phyloP scores from a whole-genome alignment of 2,888 invertebrate genomes.

The Rhagium mordax region DNA sequence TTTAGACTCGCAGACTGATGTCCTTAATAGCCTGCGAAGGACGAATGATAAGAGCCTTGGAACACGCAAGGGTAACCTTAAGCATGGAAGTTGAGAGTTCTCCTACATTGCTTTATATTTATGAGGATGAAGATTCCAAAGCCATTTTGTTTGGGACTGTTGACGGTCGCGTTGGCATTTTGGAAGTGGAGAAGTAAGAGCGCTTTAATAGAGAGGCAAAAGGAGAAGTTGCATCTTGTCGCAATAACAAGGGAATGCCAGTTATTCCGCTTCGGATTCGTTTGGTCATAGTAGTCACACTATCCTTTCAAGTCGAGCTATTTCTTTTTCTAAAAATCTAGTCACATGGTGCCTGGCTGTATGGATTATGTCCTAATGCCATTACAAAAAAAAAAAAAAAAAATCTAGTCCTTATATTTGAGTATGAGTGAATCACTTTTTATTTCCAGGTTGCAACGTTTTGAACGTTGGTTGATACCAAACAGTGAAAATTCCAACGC shows the following conservation, averaged over 20 bases:
- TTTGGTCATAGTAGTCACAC: too few species aligned
- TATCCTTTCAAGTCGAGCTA: too few species aligned
- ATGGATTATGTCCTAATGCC: too few species aligned
- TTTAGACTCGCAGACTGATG: slow-evolving; percentile 76
- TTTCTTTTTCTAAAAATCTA: too few species aligned
- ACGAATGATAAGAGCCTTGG: slow-evolving; percentile 82
- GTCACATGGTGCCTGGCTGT: too few species aligned
- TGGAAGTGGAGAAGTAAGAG: slow-evolving; percentile 74
- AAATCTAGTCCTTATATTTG: too few species aligned
- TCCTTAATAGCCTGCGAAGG: slow-evolving; percentile 88
- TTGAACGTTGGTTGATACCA: slow-evolving; percentile 67
- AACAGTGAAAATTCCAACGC: slow-evolving; percentile 68
- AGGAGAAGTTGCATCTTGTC: too few species aligned
- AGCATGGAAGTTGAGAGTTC: slow-evolving; percentile 71
- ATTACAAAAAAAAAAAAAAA: too few species aligned
- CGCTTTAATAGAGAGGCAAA: too few species aligned
- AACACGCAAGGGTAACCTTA: slow-evolving; percentile 81
- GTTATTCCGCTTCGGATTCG: too few species aligned
- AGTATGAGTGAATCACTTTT: neutral
- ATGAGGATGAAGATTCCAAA: slow-evolving; percentile 80
- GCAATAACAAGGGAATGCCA: too few species aligned
- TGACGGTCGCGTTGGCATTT: slow-evolving; percentile 90
- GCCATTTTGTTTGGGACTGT: slow-evolving; percentile 88
- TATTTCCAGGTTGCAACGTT: slow-evolving; percentile 63
- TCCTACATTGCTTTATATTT: slow-evolving; percentile 78